Base-by-base conservation (phyloP, 2,797 vertebrate species). In the Trachops cirrhosus region DNA sequence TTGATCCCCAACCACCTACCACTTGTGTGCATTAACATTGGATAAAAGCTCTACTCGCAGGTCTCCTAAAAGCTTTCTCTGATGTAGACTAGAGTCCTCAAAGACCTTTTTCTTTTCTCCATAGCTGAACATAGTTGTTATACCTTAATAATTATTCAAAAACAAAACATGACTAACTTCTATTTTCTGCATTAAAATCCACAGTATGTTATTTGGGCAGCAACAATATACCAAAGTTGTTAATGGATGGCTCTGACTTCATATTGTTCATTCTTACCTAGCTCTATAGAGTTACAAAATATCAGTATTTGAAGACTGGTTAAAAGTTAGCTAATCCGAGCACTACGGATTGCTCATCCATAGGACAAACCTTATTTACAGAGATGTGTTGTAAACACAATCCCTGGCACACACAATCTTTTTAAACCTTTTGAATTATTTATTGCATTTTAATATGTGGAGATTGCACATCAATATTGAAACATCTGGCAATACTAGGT, bases 1-100 rank as follows among this genome's bases (percentile, higher is more conserved):
- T 88, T 97, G 95, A 84, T 96, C 70, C 57, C 75, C 86, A 94
- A 89, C 79, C 82, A 93, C 44, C 85, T 78, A 94, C 64, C 92
- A 96, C 88, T 75, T 5, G 4, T 95, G 73, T 91, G 59, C 94
- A 96, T 96, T 96, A 96, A 78, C 62, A 52, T 96, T 96, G 96
- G 70, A 92, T 92, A 95, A 96, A 94, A 95, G 74, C 68, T 32
- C 93, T 74, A 14, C 74, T 92, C 86, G 86, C 74, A 89, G 41
- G 78, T 89, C 85, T 75, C 39, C 68, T 95, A 93, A 97, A 92
- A 96, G 92, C 95, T 93, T 96, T 95, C 83, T 90, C 83, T 57
- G 54, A 62, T 74, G 73, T 10, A 89, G 34, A 78, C 48, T 78
- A 83, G 44, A 50, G 34, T 79, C 62, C 89, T 95, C 70, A 79